Conservation (phyloP, 2,113 vertebrate species). For the Mobula hypostoma region DNA sequence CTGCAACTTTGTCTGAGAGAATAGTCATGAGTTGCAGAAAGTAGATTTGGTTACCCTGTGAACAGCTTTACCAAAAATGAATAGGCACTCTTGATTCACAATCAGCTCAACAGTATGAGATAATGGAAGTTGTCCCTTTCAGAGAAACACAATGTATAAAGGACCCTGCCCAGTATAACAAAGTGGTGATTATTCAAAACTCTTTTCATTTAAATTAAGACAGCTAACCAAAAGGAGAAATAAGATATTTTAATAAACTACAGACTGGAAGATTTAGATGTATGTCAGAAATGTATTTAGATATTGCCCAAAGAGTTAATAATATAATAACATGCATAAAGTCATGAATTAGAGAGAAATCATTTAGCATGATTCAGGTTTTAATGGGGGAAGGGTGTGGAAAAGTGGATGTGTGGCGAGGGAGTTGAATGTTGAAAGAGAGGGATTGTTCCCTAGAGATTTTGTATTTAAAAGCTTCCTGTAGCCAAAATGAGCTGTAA, state of each 20-base stretch:
- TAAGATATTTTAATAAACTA: not conserved
- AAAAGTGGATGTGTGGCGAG: no score
- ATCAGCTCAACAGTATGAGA: not conserved
- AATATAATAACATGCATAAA: not conserved
- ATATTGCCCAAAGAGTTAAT: not conserved
- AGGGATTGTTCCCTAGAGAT: no score
- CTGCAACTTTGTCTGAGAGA: not conserved
- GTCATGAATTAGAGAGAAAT: not conserved
- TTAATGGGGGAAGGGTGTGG: not conserved
- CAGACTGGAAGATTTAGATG: not conserved
- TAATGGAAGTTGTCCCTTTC: not conserved
- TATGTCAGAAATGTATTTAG: not conserved
- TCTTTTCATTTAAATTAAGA: not conserved
- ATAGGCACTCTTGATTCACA: not conserved
- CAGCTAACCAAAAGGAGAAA: not conserved
- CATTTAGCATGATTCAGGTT: not conserved
- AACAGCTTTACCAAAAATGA: not conserved
- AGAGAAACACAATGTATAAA: not conserved
- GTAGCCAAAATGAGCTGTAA: no score
- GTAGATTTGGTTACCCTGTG: not conserved
- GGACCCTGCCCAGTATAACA: not conserved
- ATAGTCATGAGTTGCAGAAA: not conserved
- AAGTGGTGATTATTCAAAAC: not conserved
- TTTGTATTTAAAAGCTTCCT: no score
- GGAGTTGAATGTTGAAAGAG: no score